Evolutionary conservation across 1,140 invertebrate species (phyloP).

Genomic region (Psilanteris sp.): DNA sequence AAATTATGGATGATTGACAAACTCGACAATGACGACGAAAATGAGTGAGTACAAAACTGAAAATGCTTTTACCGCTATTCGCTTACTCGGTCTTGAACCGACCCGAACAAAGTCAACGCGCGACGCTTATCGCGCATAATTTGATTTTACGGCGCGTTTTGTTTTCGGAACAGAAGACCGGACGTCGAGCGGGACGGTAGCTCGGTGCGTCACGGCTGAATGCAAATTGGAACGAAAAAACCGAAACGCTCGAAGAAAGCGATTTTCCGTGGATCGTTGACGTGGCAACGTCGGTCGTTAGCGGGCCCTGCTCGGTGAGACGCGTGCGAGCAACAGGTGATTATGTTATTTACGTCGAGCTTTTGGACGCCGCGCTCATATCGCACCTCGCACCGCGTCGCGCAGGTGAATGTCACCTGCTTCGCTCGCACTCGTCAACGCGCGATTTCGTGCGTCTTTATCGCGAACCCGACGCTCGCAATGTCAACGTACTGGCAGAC

Average conservation of each 20-base stretch:
- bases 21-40: conserved; percentile 2
- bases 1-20: conserved; percentile 26
- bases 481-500: conserved; percentile 72
- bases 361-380: conserved; percentile 36
- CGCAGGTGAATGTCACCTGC: conserved; percentile 36
- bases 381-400: conserved; percentile 1
- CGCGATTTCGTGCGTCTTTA: conserved; percentile 7
- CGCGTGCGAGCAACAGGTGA: conserved; percentile 54
- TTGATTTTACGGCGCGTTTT: too few relatives aligned
- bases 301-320: conserved; percentile 26
- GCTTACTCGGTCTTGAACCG: too few relatives aligned
- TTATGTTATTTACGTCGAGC: too few relatives aligned
- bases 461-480: not conserved
- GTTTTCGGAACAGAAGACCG: too few relatives aligned
- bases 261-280: conserved; percentile 41
- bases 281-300: conserved; percentile 52
- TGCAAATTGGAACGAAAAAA: conserved; percentile 9
- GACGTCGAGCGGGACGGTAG: too few relatives aligned
- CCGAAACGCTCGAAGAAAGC: conserved; percentile 18
- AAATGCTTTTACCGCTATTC: too few relatives aligned
- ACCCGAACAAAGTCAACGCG: too few relatives aligned
- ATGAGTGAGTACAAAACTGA: conserved; percentile 33
- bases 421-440: not conserved
- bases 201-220: conserved; percentile 5
- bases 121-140: too few relatives aligned